These are phyloP conservation scores for Bovichtus diacanthus DNA, from an alignment of 2,797 vertebrate genomes.

Conservation along the genomic window DNA sequence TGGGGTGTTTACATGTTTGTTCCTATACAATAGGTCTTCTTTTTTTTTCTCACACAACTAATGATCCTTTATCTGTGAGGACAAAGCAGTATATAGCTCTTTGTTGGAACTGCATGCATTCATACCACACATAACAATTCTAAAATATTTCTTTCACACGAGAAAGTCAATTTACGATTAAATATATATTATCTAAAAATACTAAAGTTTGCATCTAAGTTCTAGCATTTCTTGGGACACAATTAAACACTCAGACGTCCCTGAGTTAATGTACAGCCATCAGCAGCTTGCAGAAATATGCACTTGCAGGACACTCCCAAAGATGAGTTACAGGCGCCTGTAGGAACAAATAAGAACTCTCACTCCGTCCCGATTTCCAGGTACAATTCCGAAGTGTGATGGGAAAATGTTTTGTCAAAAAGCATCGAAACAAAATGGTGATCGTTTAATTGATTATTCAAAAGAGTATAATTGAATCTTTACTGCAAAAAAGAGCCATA, in stretches of 20 bases:
- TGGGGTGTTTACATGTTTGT: neutral
- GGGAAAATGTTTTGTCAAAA: neutral
- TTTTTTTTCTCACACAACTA: neutral
- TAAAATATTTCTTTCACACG: neutral
- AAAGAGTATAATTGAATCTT: no score
- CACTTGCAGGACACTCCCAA: conserved; percentile 26
- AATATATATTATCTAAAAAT: neutral
- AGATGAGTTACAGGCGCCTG: neutral
- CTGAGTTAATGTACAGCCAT: neutral
- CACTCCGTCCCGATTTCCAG: conserved; percentile 14
- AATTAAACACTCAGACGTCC: neutral
- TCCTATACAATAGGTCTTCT: neutral
- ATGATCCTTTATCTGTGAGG: neutral
- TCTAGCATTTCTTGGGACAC: neutral
- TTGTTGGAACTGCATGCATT: neutral
- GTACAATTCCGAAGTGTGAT: neutral
- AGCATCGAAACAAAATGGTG: neutral
- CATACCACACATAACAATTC: neutral
- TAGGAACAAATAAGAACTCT: neutral
- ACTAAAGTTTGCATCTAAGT: neutral
- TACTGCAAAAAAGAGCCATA: no score
- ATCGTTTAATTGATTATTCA: no score
- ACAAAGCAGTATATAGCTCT: neutral
- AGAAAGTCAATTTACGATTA: no score
- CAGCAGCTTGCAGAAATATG: neutral